Base-by-base conservation (phyloP, 2,797 vertebrate species). In the Acanthopagrus latus region DNA sequence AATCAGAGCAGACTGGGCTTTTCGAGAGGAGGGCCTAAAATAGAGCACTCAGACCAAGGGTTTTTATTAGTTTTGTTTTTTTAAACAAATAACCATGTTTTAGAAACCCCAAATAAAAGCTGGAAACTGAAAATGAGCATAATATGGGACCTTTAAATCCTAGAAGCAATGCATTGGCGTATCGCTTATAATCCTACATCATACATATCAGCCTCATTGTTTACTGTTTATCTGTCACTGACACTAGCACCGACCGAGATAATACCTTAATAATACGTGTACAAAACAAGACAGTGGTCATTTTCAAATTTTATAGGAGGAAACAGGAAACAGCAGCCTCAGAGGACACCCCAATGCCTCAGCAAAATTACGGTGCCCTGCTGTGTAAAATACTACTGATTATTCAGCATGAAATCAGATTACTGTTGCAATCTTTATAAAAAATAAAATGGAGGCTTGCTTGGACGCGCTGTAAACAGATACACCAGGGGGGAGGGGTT, bases 361-460 rank as follows among this genome's bases (percentile, higher is more conserved):
- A 38, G 18, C 21, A 74, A 63, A 16, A 55, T 21, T 43, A 55
- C 67, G 29, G 11, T n/a, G 27, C 9, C 10, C 7, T 50, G 18
- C 29, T 11, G 56, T 58, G 4, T 65, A 7, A n/a, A 51, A 21
- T 7, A 23, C 17, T 8, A 68, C 9, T 18, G 4, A 18, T n/a
- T 52, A 4, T 56, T 18, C 20, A 48, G 55, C 44, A 38, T 38
- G 10, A 50, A 59, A 51, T 46, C 21, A 57, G 14, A 64, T 48
- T 5, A 21, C 2, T 1, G 8, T 44, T 13, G 29, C 12, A n/a
- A 43, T 69, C 0, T 54, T 52, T 25, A 51, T 58, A 25, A 46
- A 63, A 63, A 46, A 56, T n/a, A n/a, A 44, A 25, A 12, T 55
- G 23, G 3, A n/a, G 50, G 16, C 52, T 59, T 78, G 12, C 64